These are phyloP conservation scores for Tachystola acroxantha DNA, from an alignment of 2,888 invertebrate genomes.

Conservation along the genomic window DNA sequence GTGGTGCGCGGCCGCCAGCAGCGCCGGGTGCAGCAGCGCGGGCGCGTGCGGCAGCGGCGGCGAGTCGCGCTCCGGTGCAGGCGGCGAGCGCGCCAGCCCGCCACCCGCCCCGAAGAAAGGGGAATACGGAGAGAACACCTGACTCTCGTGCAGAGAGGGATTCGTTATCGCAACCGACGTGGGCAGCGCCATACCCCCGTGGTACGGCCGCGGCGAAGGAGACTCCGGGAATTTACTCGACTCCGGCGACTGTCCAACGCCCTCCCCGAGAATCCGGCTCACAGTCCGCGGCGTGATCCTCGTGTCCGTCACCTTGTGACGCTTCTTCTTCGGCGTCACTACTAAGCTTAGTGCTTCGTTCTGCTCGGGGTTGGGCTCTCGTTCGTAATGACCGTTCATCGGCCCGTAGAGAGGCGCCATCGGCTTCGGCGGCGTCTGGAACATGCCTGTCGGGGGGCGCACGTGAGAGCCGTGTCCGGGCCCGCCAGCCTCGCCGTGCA, in stretches of 20 bases:
- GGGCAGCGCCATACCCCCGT: constrained; percentile 93
- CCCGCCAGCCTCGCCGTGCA: constrained; percentile 81
- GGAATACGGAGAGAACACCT: constrained; percentile 94
- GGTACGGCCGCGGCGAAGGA: constrained; percentile 86
- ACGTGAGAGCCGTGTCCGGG: constrained; percentile 63
- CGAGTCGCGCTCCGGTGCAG: constrained; percentile 85
- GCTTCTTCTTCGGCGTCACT: constrained; percentile 96
- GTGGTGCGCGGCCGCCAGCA: constrained; percentile 90
- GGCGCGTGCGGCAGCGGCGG: constrained; percentile 91
- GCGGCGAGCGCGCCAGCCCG: constrained; percentile 75
- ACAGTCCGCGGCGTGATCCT: constrained; percentile 94
- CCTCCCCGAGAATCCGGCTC: constrained; percentile 90
- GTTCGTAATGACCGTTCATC: constrained; percentile 81
- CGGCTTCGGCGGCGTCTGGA: constrained; percentile 91
- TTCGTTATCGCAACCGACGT: constrained; percentile 98
- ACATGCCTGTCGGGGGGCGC: constrained; percentile 85
- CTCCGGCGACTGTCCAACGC: constrained; percentile 83
- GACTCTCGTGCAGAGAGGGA: constrained; percentile 95
- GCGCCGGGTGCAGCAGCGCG: constrained; percentile 90
- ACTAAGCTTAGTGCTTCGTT: constrained; percentile 97
- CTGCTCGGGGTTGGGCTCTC: constrained; percentile 88
- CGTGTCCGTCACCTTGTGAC: constrained; percentile 98
- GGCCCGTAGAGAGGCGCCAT: constrained; percentile 82
- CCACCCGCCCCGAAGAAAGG: constrained; percentile 88
- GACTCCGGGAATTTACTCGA: constrained; percentile 78